phyloP scores from a whole-genome alignment of 2,113 vertebrate genomes.

The Manacus vitellinus region DNA sequence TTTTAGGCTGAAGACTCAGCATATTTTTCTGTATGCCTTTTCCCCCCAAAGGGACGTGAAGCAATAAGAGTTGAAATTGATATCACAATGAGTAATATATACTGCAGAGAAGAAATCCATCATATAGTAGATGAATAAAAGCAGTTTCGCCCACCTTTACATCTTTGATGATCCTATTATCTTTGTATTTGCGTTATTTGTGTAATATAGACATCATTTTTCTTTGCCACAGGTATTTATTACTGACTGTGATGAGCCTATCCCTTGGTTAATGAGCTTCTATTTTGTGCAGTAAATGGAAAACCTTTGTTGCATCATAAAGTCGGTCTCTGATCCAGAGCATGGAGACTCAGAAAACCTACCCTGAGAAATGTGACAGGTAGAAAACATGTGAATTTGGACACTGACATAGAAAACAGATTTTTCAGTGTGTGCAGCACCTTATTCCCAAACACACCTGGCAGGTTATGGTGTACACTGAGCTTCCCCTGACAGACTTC shows the following conservation, averaged over 20 bases:
- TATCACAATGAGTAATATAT: neutral
- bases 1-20: neutral
- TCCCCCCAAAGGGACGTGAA: neutral
- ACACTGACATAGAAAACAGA: neutral
- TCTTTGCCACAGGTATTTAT: neutral
- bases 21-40: neutral
- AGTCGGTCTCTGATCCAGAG: neutral
- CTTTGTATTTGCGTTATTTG: neutral
- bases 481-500: neutral
- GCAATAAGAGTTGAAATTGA: neutral
- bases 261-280: neutral
- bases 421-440: neutral
- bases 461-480: neutral
- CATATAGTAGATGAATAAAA: neutral
- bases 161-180: neutral
- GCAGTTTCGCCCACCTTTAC: neutral
- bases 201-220: neutral
- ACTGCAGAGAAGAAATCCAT: neutral
- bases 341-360: neutral
- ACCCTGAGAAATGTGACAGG: neutral
- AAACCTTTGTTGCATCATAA: neutral
- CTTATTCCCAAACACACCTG: neutral
- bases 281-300: neutral
- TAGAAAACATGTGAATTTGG: neutral
- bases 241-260: neutral